Evolutionary conservation across 1,140 invertebrate genomes (phyloP).

Genomic region (Drosophila rufa): DNA sequence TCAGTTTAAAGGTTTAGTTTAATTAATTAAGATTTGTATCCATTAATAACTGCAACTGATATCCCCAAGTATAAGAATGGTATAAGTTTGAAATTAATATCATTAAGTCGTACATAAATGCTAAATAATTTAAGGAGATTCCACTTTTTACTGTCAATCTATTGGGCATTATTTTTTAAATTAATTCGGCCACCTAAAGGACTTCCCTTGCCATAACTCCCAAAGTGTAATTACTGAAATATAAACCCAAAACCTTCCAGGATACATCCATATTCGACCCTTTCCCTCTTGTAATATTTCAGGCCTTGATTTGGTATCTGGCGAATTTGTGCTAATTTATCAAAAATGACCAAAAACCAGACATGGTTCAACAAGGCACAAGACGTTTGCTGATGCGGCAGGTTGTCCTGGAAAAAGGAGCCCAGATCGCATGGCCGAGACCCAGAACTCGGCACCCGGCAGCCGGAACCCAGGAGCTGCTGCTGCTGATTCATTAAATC

Average conservation of each 20-base stretch:
- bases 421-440: slow-evolving; percentile 22
- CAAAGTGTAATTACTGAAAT: too few relatives aligned
- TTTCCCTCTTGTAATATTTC: slow-evolving; percentile 1
- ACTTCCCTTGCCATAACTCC: too few relatives aligned
- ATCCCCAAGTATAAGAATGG: too few relatives aligned
- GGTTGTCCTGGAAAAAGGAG: slow-evolving; percentile 50
- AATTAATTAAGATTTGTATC: too few relatives aligned
- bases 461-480: slow-evolving; percentile 4
- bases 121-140: too few relatives aligned
- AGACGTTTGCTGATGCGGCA: slow-evolving; percentile 81
- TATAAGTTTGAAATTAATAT: too few relatives aligned
- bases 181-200: too few relatives aligned
- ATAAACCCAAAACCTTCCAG: too few relatives aligned
- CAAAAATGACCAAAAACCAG: slow-evolving; percentile 67
- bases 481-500: slow-evolving; percentile 79
- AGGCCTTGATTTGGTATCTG: slow-evolving; percentile 45
- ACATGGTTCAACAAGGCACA: slow-evolving; percentile 61
- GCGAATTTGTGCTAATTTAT: slow-evolving; percentile 73
- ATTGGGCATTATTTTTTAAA: too few relatives aligned
- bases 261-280: slow-evolving; percentile 12
- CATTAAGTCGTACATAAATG: too few relatives aligned
- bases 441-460: background rate
- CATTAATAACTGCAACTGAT: too few relatives aligned
- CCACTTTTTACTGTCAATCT: too few relatives aligned
- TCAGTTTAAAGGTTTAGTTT: background rate